These are phyloP conservation scores for Dipus sagitta DNA, from an alignment of 2,797 vertebrate species.

Conservation along the genomic window DNA sequence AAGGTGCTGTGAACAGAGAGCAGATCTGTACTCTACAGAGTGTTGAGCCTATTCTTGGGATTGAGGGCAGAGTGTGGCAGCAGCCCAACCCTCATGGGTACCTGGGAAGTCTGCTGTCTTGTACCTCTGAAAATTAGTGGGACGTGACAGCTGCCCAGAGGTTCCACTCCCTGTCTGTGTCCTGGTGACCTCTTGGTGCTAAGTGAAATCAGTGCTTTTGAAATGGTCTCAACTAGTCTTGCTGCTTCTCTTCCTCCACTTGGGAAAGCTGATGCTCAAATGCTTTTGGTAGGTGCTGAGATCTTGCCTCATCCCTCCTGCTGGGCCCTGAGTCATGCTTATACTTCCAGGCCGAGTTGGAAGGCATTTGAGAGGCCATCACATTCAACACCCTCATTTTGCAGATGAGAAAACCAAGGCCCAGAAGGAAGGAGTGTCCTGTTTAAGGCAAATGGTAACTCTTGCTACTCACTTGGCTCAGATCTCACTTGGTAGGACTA, in stretches of 20 bases:
- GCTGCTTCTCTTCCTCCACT: background rate
- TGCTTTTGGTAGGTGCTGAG: constrained; percentile 23
- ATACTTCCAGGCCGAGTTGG: constrained; percentile 40
- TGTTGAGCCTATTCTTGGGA: background rate
- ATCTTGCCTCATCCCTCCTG: constrained; percentile 22
- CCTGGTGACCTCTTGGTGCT: constrained; percentile 53
- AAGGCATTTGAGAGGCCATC: constrained; percentile 45
- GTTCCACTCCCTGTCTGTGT: constrained; percentile 1
- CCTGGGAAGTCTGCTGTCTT: background rate
- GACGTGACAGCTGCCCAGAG: background rate
- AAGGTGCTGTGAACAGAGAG: background rate
- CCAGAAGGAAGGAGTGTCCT: background rate
- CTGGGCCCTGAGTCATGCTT: constrained; percentile 21
- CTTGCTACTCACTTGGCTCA: background rate
- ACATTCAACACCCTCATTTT: background rate
- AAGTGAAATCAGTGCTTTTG: constrained; percentile 57
- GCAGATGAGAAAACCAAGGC: constrained; percentile 43
- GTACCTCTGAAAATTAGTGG: background rate
- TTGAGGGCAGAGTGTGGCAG: background rate
- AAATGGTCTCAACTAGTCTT: background rate
- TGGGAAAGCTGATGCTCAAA: background rate
- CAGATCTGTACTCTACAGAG: background rate
- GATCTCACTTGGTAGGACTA: background rate
- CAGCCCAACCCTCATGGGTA: background rate
- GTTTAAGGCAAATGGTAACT: background rate